Evolutionary conservation across 2,113 vertebrate species (phyloP), one percentile per base, ranked within the genome.

Genomic region (Malurus alboscapulatus): DNA sequence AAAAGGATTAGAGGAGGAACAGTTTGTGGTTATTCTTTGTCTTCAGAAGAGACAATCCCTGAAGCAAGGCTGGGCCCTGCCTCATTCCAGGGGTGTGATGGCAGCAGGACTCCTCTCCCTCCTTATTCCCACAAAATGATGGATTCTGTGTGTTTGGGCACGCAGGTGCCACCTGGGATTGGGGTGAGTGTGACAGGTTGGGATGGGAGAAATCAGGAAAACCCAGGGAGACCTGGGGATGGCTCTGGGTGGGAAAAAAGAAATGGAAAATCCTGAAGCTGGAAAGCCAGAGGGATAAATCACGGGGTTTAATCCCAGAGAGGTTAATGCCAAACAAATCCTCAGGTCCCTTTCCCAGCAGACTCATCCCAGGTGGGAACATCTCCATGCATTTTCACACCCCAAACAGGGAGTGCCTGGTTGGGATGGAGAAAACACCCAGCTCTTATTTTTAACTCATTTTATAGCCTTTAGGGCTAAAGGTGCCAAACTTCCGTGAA

Each of bases 361-460:
- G 40, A 0, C 9, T 59, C 63, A 32, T 38, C 61, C 58, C 5
- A 34, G 6, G 18, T 0, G 7, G 85, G 45, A 84, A 30, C 62
- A 38, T 36, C 63, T 32, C 77, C 0, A 2, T 7, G 16, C 45
- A 3, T 1, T 65, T 51, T 29, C 71, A 24, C 51, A 6, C 10
- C 38, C 4, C 67, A 10, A 50, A 14, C 22, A 20, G 13, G 0
- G 17, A 18, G 36, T 20, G 10, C 42, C 22, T 4, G 2, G 5
- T 42, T 1, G 4, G 75, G 44, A 14, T 11, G 14, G 38, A 75
- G 32, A 17, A n/a, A 90, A 30, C 40, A 57, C 27, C 58, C 25
- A 7, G 16, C 2, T 30, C 32, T 29, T 8, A 8, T 38, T 84
- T 86, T 50, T 13, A 26, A 16, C 72, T 58, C 47, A 17, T 42